Evolutionary conservation across 1,140 invertebrate species (phyloP), one percentile per base, ranked within the genome.

Genomic region (Meloidogyne floridensis): DNA sequence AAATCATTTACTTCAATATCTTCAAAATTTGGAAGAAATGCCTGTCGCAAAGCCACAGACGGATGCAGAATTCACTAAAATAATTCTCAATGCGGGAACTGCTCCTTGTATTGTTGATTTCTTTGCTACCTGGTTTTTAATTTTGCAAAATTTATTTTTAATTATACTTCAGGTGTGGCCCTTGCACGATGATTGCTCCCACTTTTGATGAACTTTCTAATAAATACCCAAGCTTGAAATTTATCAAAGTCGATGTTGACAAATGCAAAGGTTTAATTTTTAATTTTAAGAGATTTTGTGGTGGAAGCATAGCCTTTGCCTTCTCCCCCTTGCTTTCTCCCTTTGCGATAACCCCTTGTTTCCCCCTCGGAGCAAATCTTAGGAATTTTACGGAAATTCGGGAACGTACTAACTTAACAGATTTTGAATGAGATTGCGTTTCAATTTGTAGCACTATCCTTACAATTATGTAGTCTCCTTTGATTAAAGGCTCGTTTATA

Each of bases 171-270:
- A 96, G 95, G 95, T 96, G 96, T 91, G 95, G 94, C n/a, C 96
- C 96, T 0, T 98, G 96, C 90, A 94, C 94, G 87, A 92, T 93
- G 87, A 97, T 98, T 86, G 95, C 95, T 20, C 97, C 97, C 42
- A 91, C 95, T 43, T 97, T 96, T 91, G 83, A 90, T 42, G 94
- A 95, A 86, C 90, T 97, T 69, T 94, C 95, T 11, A 91, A 91
- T 4, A 95, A 94, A 90, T 98, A 96, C 91, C 93, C 94, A 2
- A 93, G 94, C 87, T 95, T 95, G 9, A 92, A 96, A 8, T 99
- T 99, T 90, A 91, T 98, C 0, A 97, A 98, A 92, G 87, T 90
- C 13, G 87, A 90, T 77, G 89, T 90, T 10, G 90, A 90, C 75
- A 87, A 89, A 51, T 89, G 89, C 65, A 80, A 82, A 65, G 86